Conservation (phyloP, 2,797 vertebrate genomes). For the Rhincodon typus region DNA sequence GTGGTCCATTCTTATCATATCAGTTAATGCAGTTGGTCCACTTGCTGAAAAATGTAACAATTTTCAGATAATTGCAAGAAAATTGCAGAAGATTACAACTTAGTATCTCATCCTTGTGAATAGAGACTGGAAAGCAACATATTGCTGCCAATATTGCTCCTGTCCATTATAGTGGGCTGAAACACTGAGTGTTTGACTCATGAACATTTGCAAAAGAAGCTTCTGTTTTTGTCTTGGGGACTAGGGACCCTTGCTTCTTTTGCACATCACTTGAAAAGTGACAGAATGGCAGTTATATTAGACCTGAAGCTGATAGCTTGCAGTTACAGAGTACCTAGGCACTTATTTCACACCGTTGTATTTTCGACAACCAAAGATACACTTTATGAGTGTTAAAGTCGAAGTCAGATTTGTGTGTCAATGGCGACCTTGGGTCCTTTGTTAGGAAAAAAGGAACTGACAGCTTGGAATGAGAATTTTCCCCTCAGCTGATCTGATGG, state of each 20-base stretch:
- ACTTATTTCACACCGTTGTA: not conserved
- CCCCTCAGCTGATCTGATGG: not conserved
- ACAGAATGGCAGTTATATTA: not conserved
- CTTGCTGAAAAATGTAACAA: not conserved
- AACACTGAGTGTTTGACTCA: not conserved
- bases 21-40: not conserved
- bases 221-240: not conserved
- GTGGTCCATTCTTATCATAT: not conserved
- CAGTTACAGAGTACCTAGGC: not conserved
- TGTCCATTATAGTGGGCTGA: not conserved
- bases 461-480: not conserved
- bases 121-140: not conserved
- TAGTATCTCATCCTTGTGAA: not conserved
- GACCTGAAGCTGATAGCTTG: not conserved
- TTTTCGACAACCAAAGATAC: not conserved
- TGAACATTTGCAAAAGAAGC: not conserved
- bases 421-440: not conserved
- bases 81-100: not conserved
- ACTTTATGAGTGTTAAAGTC: not conserved
- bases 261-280: not conserved
- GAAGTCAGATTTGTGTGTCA: not conserved
- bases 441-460: not conserved
- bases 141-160: not conserved
- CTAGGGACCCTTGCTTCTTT: not conserved
- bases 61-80: not conserved